Evolutionary conservation across 2,888 invertebrate species (phyloP).

Genomic region (Sarcophaga rosellei): DNA sequence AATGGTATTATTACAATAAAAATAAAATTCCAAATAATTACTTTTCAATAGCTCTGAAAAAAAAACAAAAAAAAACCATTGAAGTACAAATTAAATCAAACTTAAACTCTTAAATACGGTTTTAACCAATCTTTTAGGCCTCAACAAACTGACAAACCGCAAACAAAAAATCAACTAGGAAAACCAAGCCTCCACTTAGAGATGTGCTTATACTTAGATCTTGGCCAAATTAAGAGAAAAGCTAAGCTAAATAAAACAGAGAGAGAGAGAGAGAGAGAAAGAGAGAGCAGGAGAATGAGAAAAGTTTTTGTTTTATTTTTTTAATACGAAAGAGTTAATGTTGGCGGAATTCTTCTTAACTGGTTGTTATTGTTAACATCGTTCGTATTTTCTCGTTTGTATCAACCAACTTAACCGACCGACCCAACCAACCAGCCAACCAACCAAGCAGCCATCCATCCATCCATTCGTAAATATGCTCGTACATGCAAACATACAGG

Average conservation of each 20-base stretch:
- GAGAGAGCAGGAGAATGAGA: too few species aligned
- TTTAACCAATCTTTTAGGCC: conserved; percentile 30
- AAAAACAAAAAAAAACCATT: conserved; percentile 19
- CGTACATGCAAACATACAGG: conserved; percentile 19
- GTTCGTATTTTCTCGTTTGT: conserved; percentile 12
- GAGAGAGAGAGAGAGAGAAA: not conserved
- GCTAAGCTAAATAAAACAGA: not conserved
- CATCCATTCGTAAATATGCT: conserved; percentile 26
- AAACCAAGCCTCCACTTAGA: conserved; percentile 44
- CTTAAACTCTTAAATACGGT: conserved; percentile 39
- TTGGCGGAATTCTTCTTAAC: conserved; percentile 17
- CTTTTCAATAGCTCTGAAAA: too few species aligned
- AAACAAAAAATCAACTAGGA: conserved; percentile 20
- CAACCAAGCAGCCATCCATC: conserved; percentile 40
- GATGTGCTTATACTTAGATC: conserved; percentile 36
- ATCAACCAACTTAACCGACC: conserved; percentile 40
- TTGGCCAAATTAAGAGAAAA: conserved; percentile 37
- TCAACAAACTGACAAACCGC: conserved; percentile 23
- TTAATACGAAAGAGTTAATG: conserved; percentile 34
- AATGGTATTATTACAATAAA: too few species aligned
- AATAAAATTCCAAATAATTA: too few species aligned
- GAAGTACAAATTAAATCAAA: not conserved
- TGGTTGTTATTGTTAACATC: conserved; percentile 22
- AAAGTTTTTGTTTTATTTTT: not conserved
- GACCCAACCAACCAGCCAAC: conserved; percentile 34